Evolutionary conservation across 2,888 invertebrate genomes (phyloP).

Genomic region (Phoronis australis): DNA sequence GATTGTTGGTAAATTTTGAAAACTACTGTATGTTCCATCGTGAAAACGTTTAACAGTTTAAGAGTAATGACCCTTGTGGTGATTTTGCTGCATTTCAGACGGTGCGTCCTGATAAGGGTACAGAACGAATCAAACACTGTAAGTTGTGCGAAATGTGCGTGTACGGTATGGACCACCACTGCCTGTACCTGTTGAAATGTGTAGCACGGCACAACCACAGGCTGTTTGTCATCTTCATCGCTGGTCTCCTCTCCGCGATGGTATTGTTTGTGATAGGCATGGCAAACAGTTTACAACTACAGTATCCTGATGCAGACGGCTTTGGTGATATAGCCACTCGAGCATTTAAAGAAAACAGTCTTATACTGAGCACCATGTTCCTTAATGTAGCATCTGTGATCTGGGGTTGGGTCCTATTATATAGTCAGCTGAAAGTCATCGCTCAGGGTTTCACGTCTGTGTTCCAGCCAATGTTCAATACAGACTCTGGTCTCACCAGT

Average conservation of each 20-base stretch:
- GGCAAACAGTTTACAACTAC: conserved; percentile 12
- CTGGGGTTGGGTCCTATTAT: conserved; percentile 35
- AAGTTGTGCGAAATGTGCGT: conserved; percentile 44
- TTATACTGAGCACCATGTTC: conserved; percentile 31
- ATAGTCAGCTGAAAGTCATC: conserved; percentile 33
- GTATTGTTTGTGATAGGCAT: conserved; percentile 24
- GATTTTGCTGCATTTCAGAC: too few relatives aligned
- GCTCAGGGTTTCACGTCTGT: conserved; percentile 34
- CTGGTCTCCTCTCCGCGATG: conserved; percentile 26
- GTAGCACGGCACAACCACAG: conserved; percentile 42
- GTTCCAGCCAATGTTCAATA: conserved; percentile 18
- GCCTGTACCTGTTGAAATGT: conserved; percentile 47
- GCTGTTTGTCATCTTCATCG: conserved; percentile 42
- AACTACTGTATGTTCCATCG: too few relatives aligned
- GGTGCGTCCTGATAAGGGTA: conserved; percentile 20
- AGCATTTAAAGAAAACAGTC: conserved; percentile 25
- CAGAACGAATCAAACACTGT: conserved; percentile 40
- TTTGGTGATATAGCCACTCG: conserved; percentile 10
- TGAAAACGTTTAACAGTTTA: too few relatives aligned
- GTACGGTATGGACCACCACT: conserved; percentile 48
- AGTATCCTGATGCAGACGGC: conserved; percentile 13
- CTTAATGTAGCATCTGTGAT: conserved; percentile 32
- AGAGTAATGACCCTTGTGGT: too few relatives aligned
- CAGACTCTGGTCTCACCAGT: conserved; percentile 17
- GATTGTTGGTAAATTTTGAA: too few relatives aligned